Evolutionary conservation across 2,113 vertebrate genomes (phyloP), one percentile per base, ranked within the genome.

Genomic region (Rhea americana): DNA sequence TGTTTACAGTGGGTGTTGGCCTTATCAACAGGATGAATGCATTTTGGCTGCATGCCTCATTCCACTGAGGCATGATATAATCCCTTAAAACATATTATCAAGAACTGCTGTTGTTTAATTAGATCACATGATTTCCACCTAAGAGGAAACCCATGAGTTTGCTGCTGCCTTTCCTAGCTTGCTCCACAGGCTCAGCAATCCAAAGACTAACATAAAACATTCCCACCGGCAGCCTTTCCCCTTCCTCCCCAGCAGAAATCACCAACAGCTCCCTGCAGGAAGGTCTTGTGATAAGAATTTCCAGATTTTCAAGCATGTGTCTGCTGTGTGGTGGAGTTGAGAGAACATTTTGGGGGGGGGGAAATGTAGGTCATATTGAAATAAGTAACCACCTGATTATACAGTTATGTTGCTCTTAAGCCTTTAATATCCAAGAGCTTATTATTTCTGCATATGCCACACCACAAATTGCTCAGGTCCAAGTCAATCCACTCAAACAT

Each of bases 11-110:
- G 70, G 63, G 55, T 7, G 30, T 83, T 87, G n/a, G 73, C 65
- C 82, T 95, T 86, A 95, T 74, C 82, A 53, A 41, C 82, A 90
- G 90, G 90, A 88, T 90, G 82, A 59, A 51, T 37, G 56, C 45
- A 39, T 15, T 37, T 76, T 80, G 82, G 72, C 85, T 53, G 66
- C 10, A 0, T 24, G 85, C 93, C 82, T 55, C n/a, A 1, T 70
- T 78, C 73, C 85, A 73, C 73, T 74, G 28, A 28, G 81, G 37
- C 48, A 19, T 43, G 92, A 91, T 41, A 74, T 15, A 74, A 93
- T 59, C 68, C 94, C 73, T 77, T 15, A 22, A 55, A 95, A 63
- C 92, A 45, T 11, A 8, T 63, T 81, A 75, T 75, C 82, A 39
- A 21, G 30, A 43, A 5, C 41, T 77, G 15, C 9, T 91, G 35